Conservation (phyloP, 2,888 invertebrate species). For the Netelia fuscicornis region DNA sequence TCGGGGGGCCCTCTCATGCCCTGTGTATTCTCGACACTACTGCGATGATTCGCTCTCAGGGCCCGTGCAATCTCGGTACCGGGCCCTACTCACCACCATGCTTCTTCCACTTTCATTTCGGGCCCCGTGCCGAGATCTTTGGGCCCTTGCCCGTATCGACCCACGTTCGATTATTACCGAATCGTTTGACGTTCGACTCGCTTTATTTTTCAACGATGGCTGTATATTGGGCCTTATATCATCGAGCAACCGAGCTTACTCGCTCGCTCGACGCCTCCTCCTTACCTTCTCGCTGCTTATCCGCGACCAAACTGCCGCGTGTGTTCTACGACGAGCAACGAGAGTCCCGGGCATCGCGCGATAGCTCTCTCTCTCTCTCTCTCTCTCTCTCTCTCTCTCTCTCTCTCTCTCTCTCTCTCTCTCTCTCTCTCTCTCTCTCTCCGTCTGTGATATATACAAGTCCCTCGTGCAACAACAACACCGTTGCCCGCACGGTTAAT, state of each 20-base stretch:
- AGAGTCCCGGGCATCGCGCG: neutral
- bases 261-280: neutral
- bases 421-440: neutral
- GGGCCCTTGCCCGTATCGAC: neutral
- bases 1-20: slow-evolving; percentile 26
- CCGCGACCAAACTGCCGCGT: slow-evolving; percentile 34
- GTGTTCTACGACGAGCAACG: neutral
- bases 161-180: no score
- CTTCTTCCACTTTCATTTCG: neutral
- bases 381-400: neutral
- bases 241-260: neutral
- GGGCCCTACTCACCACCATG: slow-evolving; percentile 35
- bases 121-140: neutral
- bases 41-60: slow-evolving; percentile 45
- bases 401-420: neutral
- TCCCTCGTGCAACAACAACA: neutral
- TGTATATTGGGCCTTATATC: no score
- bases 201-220: neutral
- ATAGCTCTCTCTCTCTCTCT: neutral
- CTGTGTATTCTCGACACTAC: slow-evolving; percentile 27
- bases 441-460: neutral
- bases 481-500: slow-evolving; percentile 31
- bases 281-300: slow-evolving; percentile 20
- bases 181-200: neutral
- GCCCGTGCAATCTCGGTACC: slow-evolving; percentile 62